Conservation (phyloP, 2,888 invertebrate species). For the Philopedon plagiatum region DNA sequence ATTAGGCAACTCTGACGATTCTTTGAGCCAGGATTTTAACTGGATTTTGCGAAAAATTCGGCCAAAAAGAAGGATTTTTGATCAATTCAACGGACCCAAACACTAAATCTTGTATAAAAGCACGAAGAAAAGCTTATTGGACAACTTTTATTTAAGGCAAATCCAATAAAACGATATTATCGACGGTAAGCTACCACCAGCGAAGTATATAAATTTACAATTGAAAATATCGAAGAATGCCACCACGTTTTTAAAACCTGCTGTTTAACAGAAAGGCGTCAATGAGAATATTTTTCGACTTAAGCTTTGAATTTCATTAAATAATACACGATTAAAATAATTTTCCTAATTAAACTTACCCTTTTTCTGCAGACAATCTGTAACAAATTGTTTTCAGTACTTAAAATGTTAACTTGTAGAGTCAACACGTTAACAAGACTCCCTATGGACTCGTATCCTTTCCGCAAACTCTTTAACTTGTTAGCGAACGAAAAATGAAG, state of each 20-base stretch:
- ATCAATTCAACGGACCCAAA: slow-evolving; percentile 47
- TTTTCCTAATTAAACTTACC: too few species aligned
- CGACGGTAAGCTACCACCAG: neutral
- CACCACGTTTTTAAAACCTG: neutral
- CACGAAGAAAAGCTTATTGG: slow-evolving; percentile 45
- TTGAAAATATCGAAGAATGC: neutral
- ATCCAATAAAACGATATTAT: slow-evolving; percentile 10
- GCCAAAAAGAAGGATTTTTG: slow-evolving; percentile 48
- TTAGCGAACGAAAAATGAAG: too few species aligned
- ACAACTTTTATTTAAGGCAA: slow-evolving; percentile 43
- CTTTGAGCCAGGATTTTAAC: slow-evolving; percentile 63
- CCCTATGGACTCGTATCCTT: too few species aligned
- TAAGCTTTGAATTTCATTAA: too few species aligned
- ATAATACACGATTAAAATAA: too few species aligned
- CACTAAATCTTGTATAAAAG: slow-evolving; percentile 44
- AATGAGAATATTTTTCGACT: too few species aligned
- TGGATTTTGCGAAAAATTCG: slow-evolving; percentile 62
- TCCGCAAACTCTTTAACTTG: too few species aligned
- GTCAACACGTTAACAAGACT: too few species aligned
- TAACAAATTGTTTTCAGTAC: too few species aligned
- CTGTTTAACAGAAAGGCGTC: too few species aligned
- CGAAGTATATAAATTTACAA: neutral
- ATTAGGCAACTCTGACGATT: slow-evolving; percentile 64
- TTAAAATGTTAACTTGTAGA: too few species aligned
- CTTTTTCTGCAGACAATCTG: too few species aligned